Conservation (phyloP, 2,797 vertebrate species). For the Anguilla obscura region DNA sequence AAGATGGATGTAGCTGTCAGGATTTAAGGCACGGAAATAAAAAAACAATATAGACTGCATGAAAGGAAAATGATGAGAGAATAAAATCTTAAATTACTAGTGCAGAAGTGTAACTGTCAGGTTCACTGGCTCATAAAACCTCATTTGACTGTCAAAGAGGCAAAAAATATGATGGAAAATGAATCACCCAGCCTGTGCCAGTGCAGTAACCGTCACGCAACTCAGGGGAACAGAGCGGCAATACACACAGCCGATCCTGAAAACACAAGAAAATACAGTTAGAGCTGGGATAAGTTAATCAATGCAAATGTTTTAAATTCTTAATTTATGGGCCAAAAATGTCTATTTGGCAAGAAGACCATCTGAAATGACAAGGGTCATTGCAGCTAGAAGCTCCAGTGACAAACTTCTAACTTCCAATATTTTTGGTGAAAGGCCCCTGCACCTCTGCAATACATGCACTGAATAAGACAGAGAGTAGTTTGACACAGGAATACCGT, state of each 20-base stretch:
- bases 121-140: background rate
- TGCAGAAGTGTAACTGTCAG: background rate
- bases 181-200: constrained; percentile 40
- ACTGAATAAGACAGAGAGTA: background rate
- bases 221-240: constrained; percentile 53
- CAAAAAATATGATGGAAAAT: background rate
- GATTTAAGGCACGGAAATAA: background rate
- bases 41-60: background rate
- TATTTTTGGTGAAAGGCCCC: background rate
- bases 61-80: background rate
- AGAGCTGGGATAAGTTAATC: background rate
- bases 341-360: background rate
- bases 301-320: background rate
- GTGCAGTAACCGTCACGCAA: constrained; percentile 45
- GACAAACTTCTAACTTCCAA: background rate
- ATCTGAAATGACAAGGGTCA: background rate
- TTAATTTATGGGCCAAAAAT: background rate
- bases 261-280: background rate
- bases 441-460: background rate
- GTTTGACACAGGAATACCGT: background rate
- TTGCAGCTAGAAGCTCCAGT: background rate
- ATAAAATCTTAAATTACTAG: background rate
- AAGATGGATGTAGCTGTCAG: background rate
- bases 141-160: background rate
- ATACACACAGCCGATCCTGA: constrained; percentile 50